These are phyloP conservation scores for Palythoa heliodiscus DNA, from an alignment of 92 coral and sea anemone species.

Conservation along the genomic window DNA sequence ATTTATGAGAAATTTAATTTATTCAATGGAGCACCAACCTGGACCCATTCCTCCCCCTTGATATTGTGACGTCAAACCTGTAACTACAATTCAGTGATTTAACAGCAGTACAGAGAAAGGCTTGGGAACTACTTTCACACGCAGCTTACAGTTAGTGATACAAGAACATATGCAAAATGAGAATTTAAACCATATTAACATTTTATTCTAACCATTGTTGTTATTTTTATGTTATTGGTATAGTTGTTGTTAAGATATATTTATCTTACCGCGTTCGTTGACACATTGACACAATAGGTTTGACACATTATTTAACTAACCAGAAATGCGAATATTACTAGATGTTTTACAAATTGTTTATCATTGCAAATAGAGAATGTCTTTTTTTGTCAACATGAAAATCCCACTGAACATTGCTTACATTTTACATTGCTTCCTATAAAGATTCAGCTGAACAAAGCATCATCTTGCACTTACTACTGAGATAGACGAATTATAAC, in stretches of 20 bases:
- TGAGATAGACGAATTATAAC: no score
- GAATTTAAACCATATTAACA: background rate
- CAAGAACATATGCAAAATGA: background rate
- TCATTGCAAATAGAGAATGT: no score
- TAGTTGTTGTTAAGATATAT: background rate
- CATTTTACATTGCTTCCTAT: no score
- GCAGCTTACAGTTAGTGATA: background rate
- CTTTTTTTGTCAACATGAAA: background rate
- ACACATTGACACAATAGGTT: background rate
- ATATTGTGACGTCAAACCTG: constrained; percentile 33
- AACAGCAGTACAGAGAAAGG: background rate
- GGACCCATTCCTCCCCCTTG: constrained; percentile 37
- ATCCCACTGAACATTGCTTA: background rate
- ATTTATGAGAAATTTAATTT: background rate
- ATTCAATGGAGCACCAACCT: constrained; percentile 2
- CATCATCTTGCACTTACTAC: no score
- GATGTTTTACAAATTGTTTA: no score
- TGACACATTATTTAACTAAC: background rate
- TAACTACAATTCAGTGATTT: constrained; percentile 2
- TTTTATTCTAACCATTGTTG: background rate
- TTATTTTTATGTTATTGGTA: background rate
- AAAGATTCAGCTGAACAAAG: no score
- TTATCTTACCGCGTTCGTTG: background rate
- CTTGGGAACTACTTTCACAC: background rate
- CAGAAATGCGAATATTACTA: background rate